phyloP scores from a whole-genome alignment of 2,113 vertebrate species.

The Ceyx margarethae region DNA sequence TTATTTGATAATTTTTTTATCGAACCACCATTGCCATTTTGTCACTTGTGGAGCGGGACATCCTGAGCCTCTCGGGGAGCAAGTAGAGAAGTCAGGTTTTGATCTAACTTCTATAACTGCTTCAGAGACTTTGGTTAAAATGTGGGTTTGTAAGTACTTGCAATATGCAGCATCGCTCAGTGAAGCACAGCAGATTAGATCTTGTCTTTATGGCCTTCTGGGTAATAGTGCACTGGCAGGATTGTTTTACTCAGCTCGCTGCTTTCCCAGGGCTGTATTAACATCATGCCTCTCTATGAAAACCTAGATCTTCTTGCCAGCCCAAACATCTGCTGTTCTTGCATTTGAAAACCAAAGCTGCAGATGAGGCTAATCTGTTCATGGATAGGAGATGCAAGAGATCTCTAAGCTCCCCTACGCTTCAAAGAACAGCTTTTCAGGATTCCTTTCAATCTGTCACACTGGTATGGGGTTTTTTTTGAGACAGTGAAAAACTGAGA shows the following conservation, averaged over 20 bases:
- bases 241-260: not conserved
- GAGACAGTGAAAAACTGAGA: not conserved
- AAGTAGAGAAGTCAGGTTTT: not conserved
- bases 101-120: not conserved
- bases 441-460: not conserved
- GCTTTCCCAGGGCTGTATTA: conserved; percentile 10
- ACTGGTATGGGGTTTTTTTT: not conserved
- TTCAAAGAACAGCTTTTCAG: not conserved
- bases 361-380: not conserved
- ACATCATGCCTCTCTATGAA: not conserved
- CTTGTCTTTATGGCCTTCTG: conserved; percentile 27
- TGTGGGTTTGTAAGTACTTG: not conserved
- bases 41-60: not conserved
- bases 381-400: not conserved
- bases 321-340: conserved; percentile 18
- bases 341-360: not conserved
- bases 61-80: not conserved
- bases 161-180: not conserved
- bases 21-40: not conserved
- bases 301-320: not conserved
- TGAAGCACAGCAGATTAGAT: conserved; percentile 36
- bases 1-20: not conserved
- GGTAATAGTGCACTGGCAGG: not conserved
- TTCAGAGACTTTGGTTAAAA: not conserved
- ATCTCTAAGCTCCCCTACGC: not conserved